Percentiles rank a stretch among this genome's conserved stretches.
phyloP scores from a whole-genome alignment of 2,888 invertebrate species.

The Acanthacorydalis orientalis region DNA sequence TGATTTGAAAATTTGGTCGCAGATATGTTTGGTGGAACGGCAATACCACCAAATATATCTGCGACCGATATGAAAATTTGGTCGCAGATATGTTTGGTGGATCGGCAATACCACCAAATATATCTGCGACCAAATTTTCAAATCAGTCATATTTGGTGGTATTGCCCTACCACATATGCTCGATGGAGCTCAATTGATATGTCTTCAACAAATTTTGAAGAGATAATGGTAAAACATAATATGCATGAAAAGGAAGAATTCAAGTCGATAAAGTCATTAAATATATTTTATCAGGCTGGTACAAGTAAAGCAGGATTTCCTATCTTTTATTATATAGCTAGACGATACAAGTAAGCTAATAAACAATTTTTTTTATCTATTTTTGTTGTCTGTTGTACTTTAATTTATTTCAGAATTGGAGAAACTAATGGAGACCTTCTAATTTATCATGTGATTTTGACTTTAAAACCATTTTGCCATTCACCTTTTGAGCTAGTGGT shows the following conservation, averaged over 20 bases:
- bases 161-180: too few species aligned
- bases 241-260: constrained; percentile 98
- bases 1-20: too few species aligned
- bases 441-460: constrained; percentile 90
- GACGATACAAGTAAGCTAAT: constrained; percentile 76
- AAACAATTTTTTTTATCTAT: neutral
- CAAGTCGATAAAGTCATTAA: constrained; percentile 82
- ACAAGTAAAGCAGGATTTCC: constrained; percentile 86
- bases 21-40: too few species aligned
- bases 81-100: too few species aligned
- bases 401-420: constrained; percentile 50
- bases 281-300: constrained; percentile 89
- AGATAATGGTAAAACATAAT: constrained; percentile 92
- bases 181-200: constrained; percentile 92
- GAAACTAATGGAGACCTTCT: constrained; percentile 92
- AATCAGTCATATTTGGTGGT: too few species aligned
- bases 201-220: constrained; percentile 93
- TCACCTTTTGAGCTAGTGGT: constrained; percentile 94
- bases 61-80: too few species aligned
- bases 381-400: neutral
- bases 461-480: constrained; percentile 89
- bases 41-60: too few species aligned
- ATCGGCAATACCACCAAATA: too few species aligned
- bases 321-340: constrained; percentile 92
- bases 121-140: too few species aligned